A percentile compares a stretch with the other conserved stretches of the same genome.
phyloP scores from a whole-genome alignment of 2,113 vertebrate genomes.

The Recurvirostra avosetta region DNA sequence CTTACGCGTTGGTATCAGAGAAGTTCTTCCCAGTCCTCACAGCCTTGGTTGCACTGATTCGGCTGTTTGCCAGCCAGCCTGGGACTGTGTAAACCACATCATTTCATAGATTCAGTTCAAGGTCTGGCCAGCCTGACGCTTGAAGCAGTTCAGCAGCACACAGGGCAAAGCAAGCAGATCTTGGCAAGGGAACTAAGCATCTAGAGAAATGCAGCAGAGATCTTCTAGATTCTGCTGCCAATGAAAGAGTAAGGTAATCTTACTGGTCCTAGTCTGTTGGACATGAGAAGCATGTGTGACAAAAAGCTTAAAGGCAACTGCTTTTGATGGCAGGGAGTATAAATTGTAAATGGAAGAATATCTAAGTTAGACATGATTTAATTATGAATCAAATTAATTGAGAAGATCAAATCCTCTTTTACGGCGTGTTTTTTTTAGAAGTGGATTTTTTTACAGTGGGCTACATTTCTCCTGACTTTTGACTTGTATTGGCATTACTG shows the following conservation, averaged over 20 bases:
- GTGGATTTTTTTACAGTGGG: not conserved
- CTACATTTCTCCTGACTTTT: not conserved
- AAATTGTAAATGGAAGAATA: not conserved
- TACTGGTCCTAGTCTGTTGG: not conserved
- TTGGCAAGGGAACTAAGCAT: not conserved
- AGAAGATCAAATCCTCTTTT: not conserved
- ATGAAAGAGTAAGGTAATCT: not conserved
- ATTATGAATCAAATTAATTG: not conserved
- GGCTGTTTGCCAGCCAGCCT: not conserved
- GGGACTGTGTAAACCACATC: accelerated
- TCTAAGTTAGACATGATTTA: not conserved
- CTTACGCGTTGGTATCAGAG: not conserved
- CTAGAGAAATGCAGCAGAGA: not conserved
- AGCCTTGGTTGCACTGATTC: not conserved
- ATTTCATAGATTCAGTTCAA: not conserved
- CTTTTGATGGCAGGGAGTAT: not conserved
- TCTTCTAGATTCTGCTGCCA: not conserved
- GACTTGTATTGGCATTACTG: not conserved
- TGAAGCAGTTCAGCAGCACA: not conserved
- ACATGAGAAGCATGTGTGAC: not conserved
- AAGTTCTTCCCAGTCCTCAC: not conserved
- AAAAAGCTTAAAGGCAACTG: not conserved
- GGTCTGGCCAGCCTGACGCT: not conserved
- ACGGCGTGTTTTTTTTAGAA: not conserved
- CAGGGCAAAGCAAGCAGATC: not conserved